Percentiles rank a stretch among this genome's conserved stretches.
These are phyloP conservation scores for Phalanger gymnotis DNA, from an alignment of 2,797 vertebrate genomes.

Conservation along the genomic window DNA sequence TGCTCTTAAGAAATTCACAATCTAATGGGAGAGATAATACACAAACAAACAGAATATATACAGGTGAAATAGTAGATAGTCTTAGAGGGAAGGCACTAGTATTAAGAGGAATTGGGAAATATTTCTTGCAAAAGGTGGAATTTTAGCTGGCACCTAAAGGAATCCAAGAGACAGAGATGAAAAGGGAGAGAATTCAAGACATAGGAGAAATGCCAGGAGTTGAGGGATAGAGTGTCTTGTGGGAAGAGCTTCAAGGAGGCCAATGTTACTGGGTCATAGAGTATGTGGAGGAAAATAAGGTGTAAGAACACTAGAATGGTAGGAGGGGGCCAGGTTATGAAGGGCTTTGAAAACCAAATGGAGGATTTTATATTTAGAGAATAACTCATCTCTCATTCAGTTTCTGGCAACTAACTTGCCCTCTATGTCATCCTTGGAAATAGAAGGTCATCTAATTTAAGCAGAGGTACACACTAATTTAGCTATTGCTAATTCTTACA, in stretches of 20 bases:
- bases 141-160: neutral
- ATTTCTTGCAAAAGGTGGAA: neutral
- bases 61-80: neutral
- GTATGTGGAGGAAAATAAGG: neutral
- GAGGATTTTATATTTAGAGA: conserved; percentile 17
- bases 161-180: neutral
- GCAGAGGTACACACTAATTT: conserved; percentile 16
- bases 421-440: neutral
- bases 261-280: neutral
- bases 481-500: conserved; percentile 38
- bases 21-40: neutral
- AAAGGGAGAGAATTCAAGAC: neutral
- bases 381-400: conserved; percentile 10
- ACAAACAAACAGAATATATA: neutral
- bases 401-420: conserved; percentile 37
- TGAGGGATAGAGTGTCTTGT: neutral
- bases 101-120: neutral
- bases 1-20: neutral
- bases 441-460: conserved; percentile 45
- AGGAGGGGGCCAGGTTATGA: neutral
- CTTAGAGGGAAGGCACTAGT: neutral
- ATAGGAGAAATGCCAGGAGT: neutral
- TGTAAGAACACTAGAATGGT: neutral
- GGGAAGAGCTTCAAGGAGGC: neutral
- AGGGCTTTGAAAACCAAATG: neutral